Evolutionary conservation across 2,797 vertebrate species (phyloP).

Genomic region (Lerista edwardsae): DNA sequence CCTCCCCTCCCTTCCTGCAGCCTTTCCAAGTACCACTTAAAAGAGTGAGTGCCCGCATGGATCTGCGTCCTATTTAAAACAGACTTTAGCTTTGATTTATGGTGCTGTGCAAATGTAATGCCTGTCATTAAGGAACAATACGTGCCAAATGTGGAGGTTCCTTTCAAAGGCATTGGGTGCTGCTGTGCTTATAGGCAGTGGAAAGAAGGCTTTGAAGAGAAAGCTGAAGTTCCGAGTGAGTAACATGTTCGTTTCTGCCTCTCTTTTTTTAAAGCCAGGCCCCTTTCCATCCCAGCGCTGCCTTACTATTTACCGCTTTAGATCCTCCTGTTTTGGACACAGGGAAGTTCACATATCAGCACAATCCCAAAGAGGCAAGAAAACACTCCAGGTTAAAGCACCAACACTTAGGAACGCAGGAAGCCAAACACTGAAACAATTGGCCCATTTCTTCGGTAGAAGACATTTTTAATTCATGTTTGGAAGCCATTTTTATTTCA

Average conservation of each 20-base stretch:
- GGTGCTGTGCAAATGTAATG: conserved; percentile 67
- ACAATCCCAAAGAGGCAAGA: not conserved
- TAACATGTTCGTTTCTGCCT: not conserved
- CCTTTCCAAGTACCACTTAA: conserved; percentile 64
- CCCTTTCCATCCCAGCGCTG: not conserved
- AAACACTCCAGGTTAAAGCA: not conserved
- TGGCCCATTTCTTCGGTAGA: not conserved
- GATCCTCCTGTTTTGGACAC: not conserved
- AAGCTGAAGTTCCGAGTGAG: conserved; percentile 27
- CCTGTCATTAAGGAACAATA: conserved; percentile 70
- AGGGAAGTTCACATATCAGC: not conserved
- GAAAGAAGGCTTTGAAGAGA: conserved; percentile 34
- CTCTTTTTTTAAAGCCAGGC: conserved; percentile 44
- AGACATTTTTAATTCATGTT: not conserved
- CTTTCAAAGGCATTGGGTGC: conserved; percentile 46
- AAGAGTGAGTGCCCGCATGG: conserved; percentile 56
- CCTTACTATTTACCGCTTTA: not conserved
- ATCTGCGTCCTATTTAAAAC: conserved; percentile 71
- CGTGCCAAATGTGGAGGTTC: conserved; percentile 60
- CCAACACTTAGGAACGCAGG: conserved; percentile 6
- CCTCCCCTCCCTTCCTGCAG: not conserved
- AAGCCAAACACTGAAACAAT: not conserved
- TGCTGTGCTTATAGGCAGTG: not conserved
- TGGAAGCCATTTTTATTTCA: not conserved
- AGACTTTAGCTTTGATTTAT: conserved; percentile 72